phyloP scores from a whole-genome alignment of 2,888 invertebrate genomes.

The Strigamia maritima region DNA sequence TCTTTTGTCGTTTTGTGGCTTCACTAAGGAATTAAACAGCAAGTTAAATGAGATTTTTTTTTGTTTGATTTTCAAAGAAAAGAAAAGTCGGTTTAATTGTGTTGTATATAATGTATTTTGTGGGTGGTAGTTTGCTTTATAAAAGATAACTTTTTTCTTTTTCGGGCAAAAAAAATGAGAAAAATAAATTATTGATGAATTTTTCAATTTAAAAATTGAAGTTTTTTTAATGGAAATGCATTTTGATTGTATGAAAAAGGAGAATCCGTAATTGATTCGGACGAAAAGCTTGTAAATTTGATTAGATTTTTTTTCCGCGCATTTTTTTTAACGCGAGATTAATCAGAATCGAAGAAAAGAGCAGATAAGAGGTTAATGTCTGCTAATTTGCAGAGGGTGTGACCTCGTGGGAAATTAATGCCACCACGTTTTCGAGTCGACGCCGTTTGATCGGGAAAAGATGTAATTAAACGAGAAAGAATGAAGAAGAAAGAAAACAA shows the following conservation, averaged over 20 bases:
- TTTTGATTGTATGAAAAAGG: too few relatives aligned
- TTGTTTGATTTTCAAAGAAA: background rate
- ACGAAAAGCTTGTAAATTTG: too few relatives aligned
- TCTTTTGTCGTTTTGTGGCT: background rate
- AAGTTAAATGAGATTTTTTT: background rate
- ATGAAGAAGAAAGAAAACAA: background rate
- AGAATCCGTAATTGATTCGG: too few relatives aligned
- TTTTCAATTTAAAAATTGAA: too few relatives aligned
- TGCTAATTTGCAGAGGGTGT: constrained; percentile 4
- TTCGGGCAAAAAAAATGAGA: too few relatives aligned
- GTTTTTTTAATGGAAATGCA: too few relatives aligned
- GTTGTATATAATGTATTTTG: too few relatives aligned
- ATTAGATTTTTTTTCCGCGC: too few relatives aligned
- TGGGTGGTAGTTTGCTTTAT: too few relatives aligned
- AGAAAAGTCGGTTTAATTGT: too few relatives aligned
- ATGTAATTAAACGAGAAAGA: constrained; percentile 4
- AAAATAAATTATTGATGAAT: too few relatives aligned
- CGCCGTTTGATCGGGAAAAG: background rate
- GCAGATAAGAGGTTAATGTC: background rate
- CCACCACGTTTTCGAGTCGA: background rate
- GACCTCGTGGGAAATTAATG: constrained; percentile 4
- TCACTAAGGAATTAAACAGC: background rate
- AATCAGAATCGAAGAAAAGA: background rate
- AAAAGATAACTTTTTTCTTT: too few relatives aligned
- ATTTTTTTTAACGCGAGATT: background rate